Conservation (phyloP, 2,113 vertebrate genomes). For the Pterocles orientalis region DNA sequence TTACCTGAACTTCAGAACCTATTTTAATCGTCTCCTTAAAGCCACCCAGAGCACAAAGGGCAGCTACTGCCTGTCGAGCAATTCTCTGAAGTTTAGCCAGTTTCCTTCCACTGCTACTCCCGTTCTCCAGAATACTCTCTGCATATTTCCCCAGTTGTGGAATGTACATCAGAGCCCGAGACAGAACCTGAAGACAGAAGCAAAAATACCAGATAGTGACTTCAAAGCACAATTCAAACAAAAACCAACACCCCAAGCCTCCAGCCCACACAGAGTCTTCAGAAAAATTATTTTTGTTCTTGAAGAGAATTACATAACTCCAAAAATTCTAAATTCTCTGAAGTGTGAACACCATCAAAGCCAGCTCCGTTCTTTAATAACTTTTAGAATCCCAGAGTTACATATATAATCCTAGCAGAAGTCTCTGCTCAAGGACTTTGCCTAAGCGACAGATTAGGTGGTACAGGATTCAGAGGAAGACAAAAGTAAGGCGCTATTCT, state of each 20-base stretch:
- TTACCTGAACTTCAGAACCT: slow-evolving; percentile 97
- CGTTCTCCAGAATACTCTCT: slow-evolving; percentile 94
- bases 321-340: neutral
- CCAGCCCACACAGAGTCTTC: slow-evolving; percentile 50
- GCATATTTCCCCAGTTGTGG: slow-evolving; percentile 95
- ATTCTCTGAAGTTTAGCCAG: slow-evolving; percentile 94
- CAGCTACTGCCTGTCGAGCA: slow-evolving; percentile 94
- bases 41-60: slow-evolving; percentile 94
- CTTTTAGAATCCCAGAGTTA: neutral
- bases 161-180: slow-evolving; percentile 95
- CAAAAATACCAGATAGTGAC: neutral
- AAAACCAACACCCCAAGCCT: neutral
- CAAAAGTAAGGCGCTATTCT: rapidly evolving
- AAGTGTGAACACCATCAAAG: slow-evolving; percentile 1
- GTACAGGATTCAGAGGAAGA: neutral
- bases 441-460: neutral
- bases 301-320: neutral
- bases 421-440: neutral
- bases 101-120: slow-evolving; percentile 92
- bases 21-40: slow-evolving; percentile 99
- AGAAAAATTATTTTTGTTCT: slow-evolving; percentile 8
- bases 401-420: neutral
- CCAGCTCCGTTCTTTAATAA: neutral
- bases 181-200: slow-evolving; percentile 84
- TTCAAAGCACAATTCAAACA: slow-evolving; percentile 30